A percentile compares a stretch with the other conserved stretches of the same genome.
Evolutionary conservation across 2,113 vertebrate species (phyloP).

Genomic region (Myanophis thanlyinensis): DNA sequence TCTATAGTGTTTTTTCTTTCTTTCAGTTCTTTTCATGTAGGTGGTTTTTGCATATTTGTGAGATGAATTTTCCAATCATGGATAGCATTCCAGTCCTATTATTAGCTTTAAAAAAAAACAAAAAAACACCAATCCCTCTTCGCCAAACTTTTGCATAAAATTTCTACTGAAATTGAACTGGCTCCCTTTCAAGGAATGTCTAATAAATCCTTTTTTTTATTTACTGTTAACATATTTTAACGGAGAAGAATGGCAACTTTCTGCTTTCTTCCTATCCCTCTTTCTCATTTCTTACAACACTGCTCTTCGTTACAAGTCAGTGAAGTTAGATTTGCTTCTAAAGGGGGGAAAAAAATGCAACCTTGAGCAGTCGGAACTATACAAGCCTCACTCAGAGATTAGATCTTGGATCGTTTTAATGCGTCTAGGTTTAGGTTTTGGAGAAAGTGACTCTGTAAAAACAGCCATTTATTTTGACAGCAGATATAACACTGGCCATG

Average conservation of each 20-base stretch:
- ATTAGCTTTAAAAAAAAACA: background rate
- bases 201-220: background rate
- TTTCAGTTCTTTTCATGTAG: no score
- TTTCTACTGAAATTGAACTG: background rate
- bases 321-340: background rate
- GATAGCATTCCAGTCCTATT: background rate
- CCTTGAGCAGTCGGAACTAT: no score
- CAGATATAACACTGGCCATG: background rate
- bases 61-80: background rate
- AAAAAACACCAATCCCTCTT: background rate
- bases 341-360: background rate
- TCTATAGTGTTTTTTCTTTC: no score
- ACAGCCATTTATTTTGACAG: conserved; percentile 3
- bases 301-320: background rate
- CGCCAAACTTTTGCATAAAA: background rate
- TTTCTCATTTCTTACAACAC: background rate
- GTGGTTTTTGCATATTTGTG: background rate
- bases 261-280: background rate
- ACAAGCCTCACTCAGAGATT: background rate
- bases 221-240: background rate
- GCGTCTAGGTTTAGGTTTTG: background rate
- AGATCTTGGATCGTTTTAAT: background rate
- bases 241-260: background rate
- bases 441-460: background rate
- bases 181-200: background rate